Conservation (phyloP, 1,140 invertebrate species). For the Contarinia nasturtii region DNA sequence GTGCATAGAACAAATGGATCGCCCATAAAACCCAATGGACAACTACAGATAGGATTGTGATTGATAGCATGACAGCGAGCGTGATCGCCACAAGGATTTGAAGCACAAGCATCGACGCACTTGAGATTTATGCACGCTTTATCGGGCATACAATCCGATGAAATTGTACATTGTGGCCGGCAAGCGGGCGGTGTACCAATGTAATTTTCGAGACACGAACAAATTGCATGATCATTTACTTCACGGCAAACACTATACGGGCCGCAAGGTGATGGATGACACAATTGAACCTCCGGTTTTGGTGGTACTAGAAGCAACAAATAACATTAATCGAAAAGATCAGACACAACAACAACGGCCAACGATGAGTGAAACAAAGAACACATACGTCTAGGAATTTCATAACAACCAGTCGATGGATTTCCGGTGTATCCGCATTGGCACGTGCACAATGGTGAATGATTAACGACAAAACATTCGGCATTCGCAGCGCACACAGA, state of each 20-base stretch:
- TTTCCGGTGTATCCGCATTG: constrained; percentile 48
- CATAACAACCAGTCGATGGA: constrained; percentile 40
- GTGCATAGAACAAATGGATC: constrained; percentile 46
- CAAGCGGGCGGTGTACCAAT: constrained; percentile 42
- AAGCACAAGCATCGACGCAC: constrained; percentile 45
- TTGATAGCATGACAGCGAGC: constrained; percentile 48
- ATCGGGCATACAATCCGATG: constrained; percentile 42
- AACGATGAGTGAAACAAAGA: constrained; percentile 1
- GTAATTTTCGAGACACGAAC: constrained; percentile 40
- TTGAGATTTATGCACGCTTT: constrained; percentile 47
- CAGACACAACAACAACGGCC: constrained; percentile 2
- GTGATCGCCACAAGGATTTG: constrained; percentile 41
- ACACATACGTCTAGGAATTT: constrained; percentile 34
- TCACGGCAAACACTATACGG: constrained; percentile 41
- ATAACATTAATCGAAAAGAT: constrained; percentile 3
- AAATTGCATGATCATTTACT: constrained; percentile 37
- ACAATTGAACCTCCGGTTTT: constrained; percentile 27
- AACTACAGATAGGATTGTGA: constrained; percentile 51
- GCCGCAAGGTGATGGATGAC: constrained; percentile 46
- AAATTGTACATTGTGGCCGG: constrained; percentile 42
- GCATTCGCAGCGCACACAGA: constrained; percentile 55
- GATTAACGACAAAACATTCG: constrained; percentile 50
- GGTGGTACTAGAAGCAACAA: constrained; percentile 14
- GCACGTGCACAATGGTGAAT: constrained; percentile 55
- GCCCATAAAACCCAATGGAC: constrained; percentile 36